These are phyloP conservation scores for Watsonalla binaria DNA, from an alignment of 2,888 invertebrate species.

Conservation along the genomic window DNA sequence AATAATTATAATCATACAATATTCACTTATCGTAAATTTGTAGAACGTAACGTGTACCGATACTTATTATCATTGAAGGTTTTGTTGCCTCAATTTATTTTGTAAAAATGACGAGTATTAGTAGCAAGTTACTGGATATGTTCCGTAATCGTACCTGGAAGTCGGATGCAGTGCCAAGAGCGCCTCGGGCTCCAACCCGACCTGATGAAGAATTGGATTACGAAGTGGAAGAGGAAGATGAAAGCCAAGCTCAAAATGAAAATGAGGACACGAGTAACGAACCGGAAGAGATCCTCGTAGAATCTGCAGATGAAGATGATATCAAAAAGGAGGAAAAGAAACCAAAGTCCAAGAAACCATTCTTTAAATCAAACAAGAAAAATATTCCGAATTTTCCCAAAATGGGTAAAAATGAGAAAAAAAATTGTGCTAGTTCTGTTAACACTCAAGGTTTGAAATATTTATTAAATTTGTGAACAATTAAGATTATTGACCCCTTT, in stretches of 20 bases:
- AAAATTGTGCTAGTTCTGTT: constrained; percentile 38
- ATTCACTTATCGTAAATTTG: too few species aligned
- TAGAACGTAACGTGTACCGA: background rate
- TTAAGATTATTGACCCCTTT: too few species aligned
- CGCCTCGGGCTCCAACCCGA: constrained; percentile 46
- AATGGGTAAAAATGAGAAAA: constrained; percentile 19
- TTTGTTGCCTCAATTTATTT: constrained; percentile 3
- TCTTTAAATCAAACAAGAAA: constrained; percentile 31
- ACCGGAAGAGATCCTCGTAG: constrained; percentile 43
- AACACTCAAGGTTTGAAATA: constrained; percentile 54
- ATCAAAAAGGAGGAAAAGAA: constrained; percentile 36
- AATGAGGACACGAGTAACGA: constrained; percentile 30
- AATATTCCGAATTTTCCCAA: constrained; percentile 13
- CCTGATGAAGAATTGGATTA: constrained; percentile 15
- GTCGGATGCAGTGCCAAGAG: constrained; percentile 72
- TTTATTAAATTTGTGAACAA: too few species aligned
- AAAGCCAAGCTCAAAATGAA: constrained; percentile 23
- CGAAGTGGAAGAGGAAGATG: constrained; percentile 14
- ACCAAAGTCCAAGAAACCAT: constrained; percentile 36
- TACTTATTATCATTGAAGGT: background rate
- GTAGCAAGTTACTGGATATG: constrained; percentile 52
- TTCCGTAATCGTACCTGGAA: constrained; percentile 66
- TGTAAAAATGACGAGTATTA: constrained; percentile 32
- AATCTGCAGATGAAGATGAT: constrained; percentile 36
- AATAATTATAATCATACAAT: too few species aligned